Evolutionary conservation across 2,888 invertebrate species (phyloP), one percentile per base, ranked within the genome.

Genomic region (Hypolimnas misippus): DNA sequence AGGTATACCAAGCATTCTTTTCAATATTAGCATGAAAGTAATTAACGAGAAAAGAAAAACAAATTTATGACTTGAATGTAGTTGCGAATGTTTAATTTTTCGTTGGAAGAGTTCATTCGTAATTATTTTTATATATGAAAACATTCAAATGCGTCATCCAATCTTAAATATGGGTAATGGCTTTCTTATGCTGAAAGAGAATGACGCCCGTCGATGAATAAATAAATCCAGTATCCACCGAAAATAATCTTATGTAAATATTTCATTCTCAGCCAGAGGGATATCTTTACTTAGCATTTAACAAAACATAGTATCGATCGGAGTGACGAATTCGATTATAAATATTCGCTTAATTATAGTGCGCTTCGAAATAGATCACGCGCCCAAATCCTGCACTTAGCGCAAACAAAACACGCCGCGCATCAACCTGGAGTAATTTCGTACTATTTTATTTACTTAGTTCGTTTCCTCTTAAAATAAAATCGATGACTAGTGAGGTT

Each of bases 401-500:
- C 76, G 77, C 76, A 84, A 86, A 83, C 84, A 85, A 84, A 87
- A 83, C 82, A 83, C 69, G 73, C 71, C 76, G 75, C 82, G 76
- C 79, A 77, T 77, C 79, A 73, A 77, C 76, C 71, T 70, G 55
- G 78, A 80, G 76, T 85, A 81, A 82, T 82, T 84, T 76, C 76
- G 76, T 83, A 87, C 85, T 84, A 83, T 82, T 82, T 86, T 89
- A 91, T 89, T 91, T 89, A 89, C 86, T 85, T 82, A 83, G 80
- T 81, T 82, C 79, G 76, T 72, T 78, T 83, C 79, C 70, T 82
- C 86, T 85, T 81, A 86, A 87, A 89, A 88, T 88, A 88, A 86
- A 87, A 78, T 78, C 79, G 83, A 84, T 84, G 86, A 88, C 82
- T 84, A 78, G 82, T 85, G 78, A 82, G 83, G 77, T 88, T 89